These are phyloP conservation scores for Callospermophilus lateralis DNA, from an alignment of 2,113 vertebrate genomes.

Conservation along the genomic window DNA sequence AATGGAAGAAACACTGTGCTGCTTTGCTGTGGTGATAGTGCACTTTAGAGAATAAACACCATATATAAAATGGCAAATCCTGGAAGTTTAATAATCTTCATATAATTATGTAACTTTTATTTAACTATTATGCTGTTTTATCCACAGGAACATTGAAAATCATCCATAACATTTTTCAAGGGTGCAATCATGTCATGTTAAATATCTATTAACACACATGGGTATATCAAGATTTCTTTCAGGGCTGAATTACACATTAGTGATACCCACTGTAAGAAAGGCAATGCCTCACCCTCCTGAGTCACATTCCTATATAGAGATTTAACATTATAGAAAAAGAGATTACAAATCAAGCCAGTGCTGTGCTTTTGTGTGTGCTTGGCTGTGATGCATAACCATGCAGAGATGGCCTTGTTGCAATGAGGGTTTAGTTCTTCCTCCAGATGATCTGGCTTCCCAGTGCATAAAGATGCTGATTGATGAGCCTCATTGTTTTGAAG, in stretches of 20 bases:
- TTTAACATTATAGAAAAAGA: neutral
- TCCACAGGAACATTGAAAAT: neutral
- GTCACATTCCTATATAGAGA: neutral
- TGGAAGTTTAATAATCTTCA: neutral
- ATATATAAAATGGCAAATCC: neutral
- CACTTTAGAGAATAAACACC: neutral
- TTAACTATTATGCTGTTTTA: neutral
- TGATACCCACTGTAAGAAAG: neutral
- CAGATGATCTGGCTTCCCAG: neutral
- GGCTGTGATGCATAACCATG: neutral
- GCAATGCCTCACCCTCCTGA: neutral
- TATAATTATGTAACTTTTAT: neutral
- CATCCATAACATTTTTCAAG: neutral
- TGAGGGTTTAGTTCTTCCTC: neutral
- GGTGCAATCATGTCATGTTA: neutral
- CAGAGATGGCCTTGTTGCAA: neutral
- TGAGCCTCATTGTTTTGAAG: slow-evolving; percentile 30
- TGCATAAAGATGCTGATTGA: slow-evolving; percentile 15
- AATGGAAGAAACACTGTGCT: neutral
- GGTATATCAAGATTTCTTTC: neutral
- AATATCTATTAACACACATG: neutral
- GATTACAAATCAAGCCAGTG: neutral
- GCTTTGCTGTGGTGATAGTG: neutral
- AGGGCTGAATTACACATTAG: neutral
- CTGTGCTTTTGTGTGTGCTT: neutral